Base-by-base conservation (phyloP, 2,797 vertebrate genomes). In the Phyllotis vaccarum region DNA sequence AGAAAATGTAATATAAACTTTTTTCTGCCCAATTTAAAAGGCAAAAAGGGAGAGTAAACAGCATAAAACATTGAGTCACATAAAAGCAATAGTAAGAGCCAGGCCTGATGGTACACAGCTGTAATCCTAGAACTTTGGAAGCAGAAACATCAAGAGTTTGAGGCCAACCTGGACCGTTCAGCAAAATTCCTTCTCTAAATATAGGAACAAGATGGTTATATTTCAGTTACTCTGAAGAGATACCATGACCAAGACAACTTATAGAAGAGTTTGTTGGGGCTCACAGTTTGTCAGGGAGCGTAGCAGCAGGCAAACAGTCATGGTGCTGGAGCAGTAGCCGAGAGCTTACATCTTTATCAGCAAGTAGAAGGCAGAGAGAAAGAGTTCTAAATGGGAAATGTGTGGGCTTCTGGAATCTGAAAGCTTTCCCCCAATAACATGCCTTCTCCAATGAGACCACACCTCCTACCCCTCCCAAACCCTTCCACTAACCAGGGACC, bases 21-120 rank as follows among this genome's bases (percentile, higher is more conserved):
- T 62, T 46, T 66, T 85, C 31, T 89, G 19, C 14, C 52, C 70
- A 85, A 29, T 90, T 19, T 92, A 62, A 95, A 86, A 87, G n/a
- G 52, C 49, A 62, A 64, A n/a, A 92, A 93, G 89, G 29, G 22
- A 93, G 5, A 93, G 16, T 74, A 43, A 64, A 21, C 19, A 22
- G 12, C n/a, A 75, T 6, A 86, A 93, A 91, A 82, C 68, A 86
- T 68, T 64, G 21, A 74, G 13, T 68, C 40, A 89, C 74, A 66
- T 86, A 66, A 86, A 60, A 86, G 46, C 46, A 88, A 43, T 43
- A 74, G 52, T 40, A 58, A 88, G 52, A 43, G 54, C 54, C 37
- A 56, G 70, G 17, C 27, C n/a, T 58, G n/a, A n/a, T 74, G 24
- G 17, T 37, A 58, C 27, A 72, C 49, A 70, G 9, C 62, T 54